phyloP scores from a whole-genome alignment of 2,113 vertebrate genomes.

The Peromyscus californicus region DNA sequence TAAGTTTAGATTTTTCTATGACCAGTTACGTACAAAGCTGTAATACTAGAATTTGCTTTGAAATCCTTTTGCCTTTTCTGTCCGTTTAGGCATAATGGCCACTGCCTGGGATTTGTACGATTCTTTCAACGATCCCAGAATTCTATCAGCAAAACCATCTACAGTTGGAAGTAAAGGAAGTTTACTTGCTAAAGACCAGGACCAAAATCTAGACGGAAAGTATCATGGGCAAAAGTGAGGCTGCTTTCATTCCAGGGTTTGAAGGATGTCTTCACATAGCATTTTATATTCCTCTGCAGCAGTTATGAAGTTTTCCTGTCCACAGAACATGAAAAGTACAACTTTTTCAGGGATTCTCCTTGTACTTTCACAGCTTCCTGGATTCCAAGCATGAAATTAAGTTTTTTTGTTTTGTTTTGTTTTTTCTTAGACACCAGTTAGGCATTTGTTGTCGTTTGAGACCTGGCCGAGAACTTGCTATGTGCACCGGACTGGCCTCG shows the following conservation, averaged over 20 bases:
- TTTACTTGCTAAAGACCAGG: background rate
- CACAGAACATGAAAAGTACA: background rate
- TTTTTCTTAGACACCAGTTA: background rate
- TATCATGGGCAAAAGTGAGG: conserved; percentile 87
- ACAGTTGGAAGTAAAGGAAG: conserved; percentile 26
- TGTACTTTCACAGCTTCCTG: background rate
- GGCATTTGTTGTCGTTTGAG: background rate
- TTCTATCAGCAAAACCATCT: conserved; percentile 10
- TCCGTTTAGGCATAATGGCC: conserved; percentile 86
- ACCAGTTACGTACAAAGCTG: background rate
- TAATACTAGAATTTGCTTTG: conserved; percentile 30
- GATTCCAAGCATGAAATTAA: background rate
- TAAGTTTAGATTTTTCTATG: background rate
- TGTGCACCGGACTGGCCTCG: background rate
- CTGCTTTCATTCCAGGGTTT: background rate
- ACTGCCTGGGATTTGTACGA: conserved; percentile 91
- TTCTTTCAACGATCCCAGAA: conserved; percentile 69
- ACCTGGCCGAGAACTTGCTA: background rate
- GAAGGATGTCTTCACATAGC: background rate
- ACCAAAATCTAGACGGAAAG: conserved; percentile 71
- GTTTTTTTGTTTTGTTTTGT: background rate
- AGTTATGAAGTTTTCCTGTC: conserved; percentile 2
- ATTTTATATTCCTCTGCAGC: background rate
- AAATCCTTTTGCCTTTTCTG: conserved; percentile 35
- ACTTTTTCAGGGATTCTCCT: no score